Evolutionary conservation across 2,113 vertebrate genomes (phyloP).

Genomic region (Chaetodon auriga): DNA sequence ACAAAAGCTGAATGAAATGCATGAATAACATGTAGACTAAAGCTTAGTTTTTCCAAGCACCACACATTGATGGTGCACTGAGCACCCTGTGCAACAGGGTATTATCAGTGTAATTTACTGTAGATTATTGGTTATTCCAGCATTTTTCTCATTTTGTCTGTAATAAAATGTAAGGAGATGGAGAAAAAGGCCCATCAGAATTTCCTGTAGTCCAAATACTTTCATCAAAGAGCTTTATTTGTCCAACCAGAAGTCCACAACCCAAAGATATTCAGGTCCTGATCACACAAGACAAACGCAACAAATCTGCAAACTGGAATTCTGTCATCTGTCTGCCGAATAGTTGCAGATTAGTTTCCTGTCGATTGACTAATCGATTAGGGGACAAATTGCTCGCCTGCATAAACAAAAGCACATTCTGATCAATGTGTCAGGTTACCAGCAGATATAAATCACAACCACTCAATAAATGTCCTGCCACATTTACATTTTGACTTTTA

Average conservation of each 20-base stretch:
- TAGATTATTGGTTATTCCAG: background rate
- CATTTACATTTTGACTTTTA: constrained; percentile 23
- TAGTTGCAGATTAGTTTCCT: background rate
- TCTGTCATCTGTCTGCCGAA: background rate
- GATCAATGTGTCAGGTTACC: constrained; percentile 7
- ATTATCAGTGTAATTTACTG: background rate
- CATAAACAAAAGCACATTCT: background rate
- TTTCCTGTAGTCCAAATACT: background rate
- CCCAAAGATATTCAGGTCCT: background rate
- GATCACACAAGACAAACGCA: background rate
- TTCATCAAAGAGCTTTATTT: background rate
- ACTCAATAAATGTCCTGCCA: background rate
- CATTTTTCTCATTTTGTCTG: background rate
- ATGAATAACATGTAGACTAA: background rate
- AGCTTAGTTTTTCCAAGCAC: background rate
- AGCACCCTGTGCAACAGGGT: background rate
- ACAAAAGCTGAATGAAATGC: background rate
- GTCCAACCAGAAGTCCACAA: background rate
- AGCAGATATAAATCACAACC: constrained; percentile 18
- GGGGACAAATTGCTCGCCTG: background rate
- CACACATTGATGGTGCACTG: background rate
- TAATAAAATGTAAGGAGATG: background rate
- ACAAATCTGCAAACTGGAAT: background rate
- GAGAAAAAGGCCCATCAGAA: background rate
- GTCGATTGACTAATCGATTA: background rate